A percentile compares a stretch with the other conserved stretches of the same genome.
Conservation (phyloP, 2,113 vertebrate genomes). For the Irena cyanogastra region DNA sequence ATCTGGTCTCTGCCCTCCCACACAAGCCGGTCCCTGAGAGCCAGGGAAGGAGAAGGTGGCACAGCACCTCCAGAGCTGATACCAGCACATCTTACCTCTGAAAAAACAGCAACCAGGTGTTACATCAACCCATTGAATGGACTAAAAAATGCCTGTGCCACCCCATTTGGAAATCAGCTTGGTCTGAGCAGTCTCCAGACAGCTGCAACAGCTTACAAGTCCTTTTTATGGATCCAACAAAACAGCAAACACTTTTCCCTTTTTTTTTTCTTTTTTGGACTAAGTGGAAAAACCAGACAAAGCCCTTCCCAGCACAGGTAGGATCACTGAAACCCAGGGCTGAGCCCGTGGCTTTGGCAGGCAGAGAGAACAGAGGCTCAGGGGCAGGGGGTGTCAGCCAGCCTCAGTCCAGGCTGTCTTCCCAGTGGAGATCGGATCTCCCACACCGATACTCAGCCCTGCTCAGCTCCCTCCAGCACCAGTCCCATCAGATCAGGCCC, state of each 20-base stretch:
- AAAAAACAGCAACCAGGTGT: not conserved
- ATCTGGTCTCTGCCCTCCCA: not conserved
- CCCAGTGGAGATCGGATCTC: not conserved
- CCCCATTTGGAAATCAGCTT: not conserved
- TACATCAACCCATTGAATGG: not conserved
- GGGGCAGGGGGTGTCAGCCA: not conserved
- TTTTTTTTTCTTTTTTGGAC: not conserved
- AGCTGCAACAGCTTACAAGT: not conserved
- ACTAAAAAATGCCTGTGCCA: not conserved
- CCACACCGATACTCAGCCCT: not conserved
- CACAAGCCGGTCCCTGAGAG: fast-evolving
- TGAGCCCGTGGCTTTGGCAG: not conserved
- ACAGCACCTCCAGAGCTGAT: not conserved
- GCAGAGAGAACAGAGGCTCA: not conserved
- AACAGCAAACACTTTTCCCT: not conserved
- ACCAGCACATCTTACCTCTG: not conserved
- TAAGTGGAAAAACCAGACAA: not conserved
- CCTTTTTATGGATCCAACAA: not conserved
- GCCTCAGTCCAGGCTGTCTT: not conserved
- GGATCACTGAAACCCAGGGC: not conserved
- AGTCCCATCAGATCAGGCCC: constrained; percentile 18
- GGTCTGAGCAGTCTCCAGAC: not conserved
- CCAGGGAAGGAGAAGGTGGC: not conserved
- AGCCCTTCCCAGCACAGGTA: not conserved
- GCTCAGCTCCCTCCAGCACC: not conserved